A percentile compares a stretch with the other conserved stretches of the same genome.
phyloP scores from a whole-genome alignment of 2,888 invertebrate genomes.

The Cryptophagus acutangulus region DNA sequence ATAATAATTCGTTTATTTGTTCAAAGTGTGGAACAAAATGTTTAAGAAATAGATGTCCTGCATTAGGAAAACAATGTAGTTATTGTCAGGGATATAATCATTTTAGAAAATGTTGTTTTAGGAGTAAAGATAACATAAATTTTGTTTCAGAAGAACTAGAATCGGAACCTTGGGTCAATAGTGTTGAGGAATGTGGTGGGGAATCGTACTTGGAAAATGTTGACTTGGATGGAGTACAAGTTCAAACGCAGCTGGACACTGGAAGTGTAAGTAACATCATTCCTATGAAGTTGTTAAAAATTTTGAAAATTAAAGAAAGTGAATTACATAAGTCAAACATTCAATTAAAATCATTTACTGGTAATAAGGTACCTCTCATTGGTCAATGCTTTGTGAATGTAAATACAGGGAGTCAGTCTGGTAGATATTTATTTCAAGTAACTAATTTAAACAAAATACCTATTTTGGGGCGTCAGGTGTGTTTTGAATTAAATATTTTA shows the following conservation, averaged over 20 bases:
- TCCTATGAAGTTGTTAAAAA: neutral
- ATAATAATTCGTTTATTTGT: too few species aligned
- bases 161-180: neutral
- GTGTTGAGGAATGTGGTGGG: neutral
- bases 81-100: neutral
- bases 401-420: too few species aligned
- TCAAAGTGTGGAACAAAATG: conserved; percentile 5
- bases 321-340: neutral
- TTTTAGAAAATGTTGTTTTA: neutral
- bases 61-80: neutral
- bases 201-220: neutral
- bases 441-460: neutral
- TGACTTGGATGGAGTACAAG: neutral
- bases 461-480: neutral
- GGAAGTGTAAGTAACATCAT: neutral
- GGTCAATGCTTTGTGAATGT: too few species aligned
- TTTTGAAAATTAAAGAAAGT: neutral
- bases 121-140: neutral
- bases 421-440: too few species aligned
- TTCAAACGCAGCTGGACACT: neutral
- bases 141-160: neutral
- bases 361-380: neutral
- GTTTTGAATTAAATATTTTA: neutral
- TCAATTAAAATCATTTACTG: neutral
- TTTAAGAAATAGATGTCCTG: neutral